Evolutionary conservation across 2,113 vertebrate genomes (phyloP).

Genomic region (Mus musculus): DNA sequence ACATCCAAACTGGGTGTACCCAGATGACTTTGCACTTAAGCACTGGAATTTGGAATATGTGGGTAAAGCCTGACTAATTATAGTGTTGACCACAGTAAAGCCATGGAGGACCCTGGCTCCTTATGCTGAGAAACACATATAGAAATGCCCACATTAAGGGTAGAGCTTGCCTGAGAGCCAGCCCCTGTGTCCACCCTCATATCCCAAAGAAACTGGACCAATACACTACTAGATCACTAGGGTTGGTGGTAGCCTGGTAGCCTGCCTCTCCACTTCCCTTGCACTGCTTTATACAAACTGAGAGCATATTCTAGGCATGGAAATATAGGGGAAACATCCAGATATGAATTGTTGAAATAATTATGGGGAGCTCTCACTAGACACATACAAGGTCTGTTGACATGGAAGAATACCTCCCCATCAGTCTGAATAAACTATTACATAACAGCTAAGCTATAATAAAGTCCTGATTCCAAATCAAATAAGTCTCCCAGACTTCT

Average conservation of each 20-base stretch:
- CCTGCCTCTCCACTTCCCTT: constrained; percentile 52
- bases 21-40: constrained; percentile 67
- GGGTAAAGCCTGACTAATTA: constrained; percentile 65
- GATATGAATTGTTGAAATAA: constrained; percentile 85
- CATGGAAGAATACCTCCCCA: constrained; percentile 86
- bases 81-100: constrained; percentile 54
- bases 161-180: constrained; percentile 1
- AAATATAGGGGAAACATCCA: constrained; percentile 83
- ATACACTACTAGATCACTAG: background rate
- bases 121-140: background rate
- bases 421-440: constrained; percentile 89
- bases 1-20: constrained; percentile 68
- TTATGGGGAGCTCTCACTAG: constrained; percentile 82
- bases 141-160: constrained; percentile 54
- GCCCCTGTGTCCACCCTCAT: background rate
- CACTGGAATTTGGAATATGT: constrained; percentile 41
- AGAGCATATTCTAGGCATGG: constrained; percentile 64
- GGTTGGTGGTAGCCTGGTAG: constrained; percentile 56
- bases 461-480: constrained; percentile 91
- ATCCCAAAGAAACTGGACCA: background rate
- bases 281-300: constrained; percentile 65
- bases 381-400: constrained; percentile 83
- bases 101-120: background rate
- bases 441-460: constrained; percentile 91
- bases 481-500: constrained; percentile 91